Base-by-base conservation (phyloP, 2,888 invertebrate genomes). In the Conistra vaccinii region DNA sequence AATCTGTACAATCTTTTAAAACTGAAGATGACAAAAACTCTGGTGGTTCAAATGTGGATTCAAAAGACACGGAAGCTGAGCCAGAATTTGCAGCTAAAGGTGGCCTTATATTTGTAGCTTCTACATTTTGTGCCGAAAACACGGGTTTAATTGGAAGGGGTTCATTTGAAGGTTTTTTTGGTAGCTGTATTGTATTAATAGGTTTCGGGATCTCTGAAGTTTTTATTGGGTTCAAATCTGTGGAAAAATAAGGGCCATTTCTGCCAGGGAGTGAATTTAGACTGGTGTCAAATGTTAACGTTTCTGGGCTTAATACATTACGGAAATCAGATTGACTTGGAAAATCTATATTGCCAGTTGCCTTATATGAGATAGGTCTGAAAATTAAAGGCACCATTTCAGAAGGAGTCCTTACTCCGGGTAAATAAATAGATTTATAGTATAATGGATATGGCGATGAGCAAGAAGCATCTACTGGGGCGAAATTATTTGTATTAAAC, bases 371-470 rank as follows among this genome's bases (percentile, higher is more conserved):
- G 1, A 26, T 32, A 3, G 71, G 85, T 10, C 23, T 55, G 6
- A 48, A 55, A 42, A 20, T 62, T 12, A 61, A 45, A 32, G 45
- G 14, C 1, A 9, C 14, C 0, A 32, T n/a, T 6, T 60, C 61
- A 14, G 39, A 55, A 32, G 80, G 76, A 12, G 81, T 76, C 29
- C 17, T 61, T 10, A 83, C 83, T 70, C 45, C n/a, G 26, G 83
- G 83, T 58, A 83, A 68, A 53, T n/a, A 48, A n/a, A 29, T 69
- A 29, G 81, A 71, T 26, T 69, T 55, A 14, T 85, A 83, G 39
- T n/a, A 29, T 5, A 85, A 71, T 26, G 65, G 32, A 71, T 73
- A 55, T 26, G 65, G 73, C 4, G 39, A 26, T 4, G 57, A 48
- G 3, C 6, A 51, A 1, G 35, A 20, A 42, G 61, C 29, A 61